Evolutionary conservation across 2,888 invertebrate genomes (phyloP), one percentile per base, ranked within the genome.

Genomic region (Andrena flavipes): DNA sequence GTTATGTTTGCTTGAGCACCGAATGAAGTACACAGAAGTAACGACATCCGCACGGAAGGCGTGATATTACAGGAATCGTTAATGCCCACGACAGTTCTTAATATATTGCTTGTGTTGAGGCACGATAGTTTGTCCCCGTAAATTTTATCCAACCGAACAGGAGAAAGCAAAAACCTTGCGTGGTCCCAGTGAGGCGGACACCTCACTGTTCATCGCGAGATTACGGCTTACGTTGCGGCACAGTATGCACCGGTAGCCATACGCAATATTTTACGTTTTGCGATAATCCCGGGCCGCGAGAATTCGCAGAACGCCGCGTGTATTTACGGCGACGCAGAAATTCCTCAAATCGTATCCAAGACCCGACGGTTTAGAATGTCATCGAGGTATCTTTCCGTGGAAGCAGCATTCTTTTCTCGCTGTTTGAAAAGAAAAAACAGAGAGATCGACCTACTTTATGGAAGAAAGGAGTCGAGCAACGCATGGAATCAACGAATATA

Each of bases 61-160:
- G 33, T 82, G 69, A 82, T 88, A 89, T 87, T 82, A 85, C 82
- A 30, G 56, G 20, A 68, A 68, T 82, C 80, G 76, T 84, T 80
- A 84, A 80, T 74, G 81, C 73, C 82, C 69, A 35, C 29, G 68
- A 8, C 70, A 49, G 56, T 35, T 16, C 16, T 8, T 75, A 86
- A 88, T 82, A 82, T 87, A 87, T 78, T 56, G 63, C 68, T 26
- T 29, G 29, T 49, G 78, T 67, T 78, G 63, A 26, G 26, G 26
- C 20, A 23, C 23, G 51, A 51, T 51, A 77, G 77, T 76, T 81
- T 77, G 79, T 81, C 62, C 71, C 48, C 35, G 59, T 48, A 49
- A 69, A 84, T 80, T 88, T 81, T 65, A 63, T 56, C 76, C 70
- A 59, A 69, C 69, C n/a, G 64, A 68, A 63, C 70, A 33, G 51